These are phyloP conservation scores for Cosmia pyralina DNA, from an alignment of 2,888 invertebrate genomes.

Conservation along the genomic window DNA sequence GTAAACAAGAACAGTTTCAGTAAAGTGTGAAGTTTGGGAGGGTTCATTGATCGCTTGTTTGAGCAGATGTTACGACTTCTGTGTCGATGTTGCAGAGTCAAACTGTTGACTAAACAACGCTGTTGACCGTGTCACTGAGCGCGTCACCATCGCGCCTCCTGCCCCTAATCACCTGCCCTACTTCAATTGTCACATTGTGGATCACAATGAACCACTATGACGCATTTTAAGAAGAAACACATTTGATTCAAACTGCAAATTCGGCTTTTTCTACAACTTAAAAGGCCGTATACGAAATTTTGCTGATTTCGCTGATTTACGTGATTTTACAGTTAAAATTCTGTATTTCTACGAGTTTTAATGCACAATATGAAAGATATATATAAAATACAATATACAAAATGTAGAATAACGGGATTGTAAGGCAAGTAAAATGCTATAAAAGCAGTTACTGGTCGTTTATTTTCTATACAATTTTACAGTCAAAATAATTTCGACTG, in stretches of 20 bases:
- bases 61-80: conserved; percentile 72
- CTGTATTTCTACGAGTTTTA: no score
- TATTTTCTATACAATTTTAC: no score
- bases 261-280: not conserved
- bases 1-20: conserved; percentile 77
- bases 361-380: no score
- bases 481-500: no score
- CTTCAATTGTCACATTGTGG: conserved; percentile 43
- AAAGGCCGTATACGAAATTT: no score
- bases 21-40: conserved; percentile 71
- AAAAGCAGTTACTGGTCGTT: no score
- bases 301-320: no score
- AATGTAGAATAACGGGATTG: no score
- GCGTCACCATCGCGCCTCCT: conserved; percentile 38
- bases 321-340: no score
- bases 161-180: conserved; percentile 49
- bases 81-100: conserved; percentile 54
- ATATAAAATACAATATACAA: no score
- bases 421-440: no score
- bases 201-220: conserved; percentile 35
- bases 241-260: not conserved
- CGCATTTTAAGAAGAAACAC: conserved; percentile 14
- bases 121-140: conserved; percentile 68
- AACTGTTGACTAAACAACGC: conserved; percentile 53
- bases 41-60: conserved; percentile 85